These are phyloP conservation scores for Pseudochaenichthys georgianus DNA, from an alignment of 2,797 vertebrate genomes.

Conservation along the genomic window DNA sequence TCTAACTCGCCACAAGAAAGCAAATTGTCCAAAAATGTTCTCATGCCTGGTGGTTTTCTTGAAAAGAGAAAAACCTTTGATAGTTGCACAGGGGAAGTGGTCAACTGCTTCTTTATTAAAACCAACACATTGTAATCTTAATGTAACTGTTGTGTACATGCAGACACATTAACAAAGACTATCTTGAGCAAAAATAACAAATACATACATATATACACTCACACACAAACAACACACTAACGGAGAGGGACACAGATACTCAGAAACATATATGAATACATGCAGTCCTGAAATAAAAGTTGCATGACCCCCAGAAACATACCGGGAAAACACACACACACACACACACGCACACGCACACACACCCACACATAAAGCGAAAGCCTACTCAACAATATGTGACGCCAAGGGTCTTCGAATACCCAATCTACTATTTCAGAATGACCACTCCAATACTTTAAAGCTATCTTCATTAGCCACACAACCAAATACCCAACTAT, in stretches of 20 bases:
- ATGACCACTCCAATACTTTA: not conserved
- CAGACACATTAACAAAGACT: conserved; percentile 7
- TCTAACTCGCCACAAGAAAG: not conserved
- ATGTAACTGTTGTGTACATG: not conserved
- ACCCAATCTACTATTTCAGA: not conserved
- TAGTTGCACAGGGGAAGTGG: conserved; percentile 41
- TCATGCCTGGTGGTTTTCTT: not conserved
- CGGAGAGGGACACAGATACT: conserved; percentile 5
- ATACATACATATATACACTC: conserved; percentile 7
- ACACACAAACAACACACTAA: conserved; percentile 7
- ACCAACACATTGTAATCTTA: conserved; percentile 20
- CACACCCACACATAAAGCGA: not conserved
- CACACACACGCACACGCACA: too few species aligned
- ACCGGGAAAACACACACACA: conserved; percentile 4
- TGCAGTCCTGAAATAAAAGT: conserved; percentile 33
- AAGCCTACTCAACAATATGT: conserved; percentile 5
- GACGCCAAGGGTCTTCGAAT: conserved; percentile 16
- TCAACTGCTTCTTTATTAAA: conserved; percentile 51
- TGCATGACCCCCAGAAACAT: conserved; percentile 27
- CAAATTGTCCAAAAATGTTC: not conserved
- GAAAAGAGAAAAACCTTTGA: not conserved
- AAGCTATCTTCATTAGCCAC: not conserved
- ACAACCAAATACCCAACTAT: not conserved
- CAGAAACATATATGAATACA: conserved; percentile 30
- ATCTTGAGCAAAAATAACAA: conserved; percentile 4